These are phyloP conservation scores for Hormiphora californensis DNA, from an alignment of 37 sponge, comb jelly and placozoan species.

Conservation along the genomic window DNA sequence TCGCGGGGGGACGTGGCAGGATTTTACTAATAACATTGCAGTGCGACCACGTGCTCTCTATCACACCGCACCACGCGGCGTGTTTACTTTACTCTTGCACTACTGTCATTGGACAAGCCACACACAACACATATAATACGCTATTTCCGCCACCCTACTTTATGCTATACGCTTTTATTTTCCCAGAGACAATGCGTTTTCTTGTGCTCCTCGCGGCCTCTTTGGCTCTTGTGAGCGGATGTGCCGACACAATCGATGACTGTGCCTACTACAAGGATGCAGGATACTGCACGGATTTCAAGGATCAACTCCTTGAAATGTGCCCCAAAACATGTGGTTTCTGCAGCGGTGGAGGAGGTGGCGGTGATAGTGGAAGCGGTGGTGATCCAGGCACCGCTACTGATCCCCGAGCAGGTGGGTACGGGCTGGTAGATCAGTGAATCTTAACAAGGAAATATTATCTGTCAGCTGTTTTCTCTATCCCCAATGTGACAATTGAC, in stretches of 20 bases:
- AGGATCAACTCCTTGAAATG: not conserved
- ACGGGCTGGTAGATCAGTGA: too few species aligned
- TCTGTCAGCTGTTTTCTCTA: too few species aligned
- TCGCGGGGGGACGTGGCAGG: too few species aligned
- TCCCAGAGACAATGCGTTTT: not conserved
- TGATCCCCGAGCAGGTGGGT: not conserved
- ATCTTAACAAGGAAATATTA: too few species aligned
- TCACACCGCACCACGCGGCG: too few species aligned
- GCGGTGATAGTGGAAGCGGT: not conserved
- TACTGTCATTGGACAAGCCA: not conserved
- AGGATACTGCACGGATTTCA: not conserved
- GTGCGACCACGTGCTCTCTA: too few species aligned
- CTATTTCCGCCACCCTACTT: not conserved
- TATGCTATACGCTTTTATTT: not conserved
- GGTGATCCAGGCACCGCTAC: not conserved
- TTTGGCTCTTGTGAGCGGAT: not conserved
- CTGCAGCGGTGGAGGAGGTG: not conserved
- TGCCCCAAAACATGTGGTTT: not conserved
- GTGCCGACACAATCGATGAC: not conserved
- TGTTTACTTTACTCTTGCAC: too few species aligned
- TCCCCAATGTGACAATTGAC: not conserved
- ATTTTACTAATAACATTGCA: too few species aligned
- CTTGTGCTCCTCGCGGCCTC: not conserved
- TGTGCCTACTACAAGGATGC: constrained; percentile 12
- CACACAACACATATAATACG: constrained; percentile 6